phyloP scores from a whole-genome alignment of 2,113 vertebrate genomes.

The Pseudois nayaur region DNA sequence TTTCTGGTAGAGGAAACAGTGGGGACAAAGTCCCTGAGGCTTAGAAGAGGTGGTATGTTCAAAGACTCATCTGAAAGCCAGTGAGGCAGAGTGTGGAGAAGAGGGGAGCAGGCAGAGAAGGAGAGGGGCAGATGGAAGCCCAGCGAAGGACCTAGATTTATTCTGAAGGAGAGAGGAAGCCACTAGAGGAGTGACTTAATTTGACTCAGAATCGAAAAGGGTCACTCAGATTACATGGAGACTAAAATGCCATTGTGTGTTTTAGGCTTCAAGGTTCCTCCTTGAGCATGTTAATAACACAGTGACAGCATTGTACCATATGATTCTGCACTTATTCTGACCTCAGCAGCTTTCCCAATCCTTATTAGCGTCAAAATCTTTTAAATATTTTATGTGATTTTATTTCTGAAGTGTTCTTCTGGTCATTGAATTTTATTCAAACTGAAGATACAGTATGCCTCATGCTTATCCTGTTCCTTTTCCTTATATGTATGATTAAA shows the following conservation, averaged over 20 bases:
- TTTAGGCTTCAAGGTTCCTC: neutral
- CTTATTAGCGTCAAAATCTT: neutral
- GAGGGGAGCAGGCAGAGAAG: neutral
- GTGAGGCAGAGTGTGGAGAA: neutral
- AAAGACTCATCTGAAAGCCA: neutral
- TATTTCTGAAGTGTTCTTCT: neutral
- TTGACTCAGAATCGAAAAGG: neutral
- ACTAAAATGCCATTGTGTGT: neutral
- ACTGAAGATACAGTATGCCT: neutral
- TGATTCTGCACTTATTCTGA: neutral
- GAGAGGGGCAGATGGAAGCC: neutral
- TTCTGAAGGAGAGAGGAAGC: neutral
- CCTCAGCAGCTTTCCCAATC: neutral
- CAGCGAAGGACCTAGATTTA: neutral
- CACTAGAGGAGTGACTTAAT: neutral
- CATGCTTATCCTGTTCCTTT: neutral
- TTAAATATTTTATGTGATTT: slow-evolving; percentile 38
- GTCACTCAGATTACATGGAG: neutral
- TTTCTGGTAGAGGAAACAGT: neutral
- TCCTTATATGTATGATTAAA: neutral
- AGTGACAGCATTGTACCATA: neutral
- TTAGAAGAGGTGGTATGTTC: neutral
- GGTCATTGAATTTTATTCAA: neutral
- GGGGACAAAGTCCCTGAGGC: neutral
- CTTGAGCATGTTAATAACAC: neutral